These are phyloP conservation scores for Halcyon leucocephala DNA, from an alignment of 2,797 vertebrate genomes.

Conservation along the genomic window DNA sequence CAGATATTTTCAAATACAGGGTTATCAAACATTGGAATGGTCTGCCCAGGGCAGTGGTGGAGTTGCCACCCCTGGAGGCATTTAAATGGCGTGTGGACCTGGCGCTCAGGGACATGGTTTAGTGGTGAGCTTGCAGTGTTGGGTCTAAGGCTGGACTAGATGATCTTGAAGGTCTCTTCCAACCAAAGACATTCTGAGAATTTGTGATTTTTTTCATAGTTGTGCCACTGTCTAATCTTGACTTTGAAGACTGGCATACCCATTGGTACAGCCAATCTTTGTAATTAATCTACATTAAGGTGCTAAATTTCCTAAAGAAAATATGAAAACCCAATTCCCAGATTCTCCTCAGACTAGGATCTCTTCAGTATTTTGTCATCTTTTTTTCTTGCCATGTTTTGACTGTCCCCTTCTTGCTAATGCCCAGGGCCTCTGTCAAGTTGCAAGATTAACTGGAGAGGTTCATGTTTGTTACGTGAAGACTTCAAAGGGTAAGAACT, in stretches of 20 bases:
- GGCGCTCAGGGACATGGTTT: no score
- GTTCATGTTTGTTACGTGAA: accelerated
- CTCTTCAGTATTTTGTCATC: not conserved
- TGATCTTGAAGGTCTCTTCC: no score
- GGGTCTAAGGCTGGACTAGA: no score
- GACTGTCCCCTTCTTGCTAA: not conserved
- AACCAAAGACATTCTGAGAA: no score
- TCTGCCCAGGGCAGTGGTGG: no score
- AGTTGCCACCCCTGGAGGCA: no score
- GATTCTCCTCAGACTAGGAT: not conserved
- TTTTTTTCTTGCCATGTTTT: not conserved
- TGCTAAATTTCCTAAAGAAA: not conserved
- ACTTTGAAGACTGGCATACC: not conserved
- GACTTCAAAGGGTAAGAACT: not conserved
- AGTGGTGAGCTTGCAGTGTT: no score
- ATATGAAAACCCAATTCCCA: not conserved
- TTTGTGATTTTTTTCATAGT: not conserved
- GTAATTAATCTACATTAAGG: not conserved
- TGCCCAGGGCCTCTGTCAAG: no score
- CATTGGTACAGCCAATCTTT: not conserved
- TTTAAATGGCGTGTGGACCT: no score
- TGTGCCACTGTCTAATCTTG: not conserved
- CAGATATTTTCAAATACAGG: not conserved
- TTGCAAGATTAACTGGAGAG: not conserved
- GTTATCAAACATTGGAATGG: no score